Evolutionary conservation across 1,140 invertebrate species (phyloP), one percentile per base, ranked within the genome.

Genomic region (Mamestra configurata): DNA sequence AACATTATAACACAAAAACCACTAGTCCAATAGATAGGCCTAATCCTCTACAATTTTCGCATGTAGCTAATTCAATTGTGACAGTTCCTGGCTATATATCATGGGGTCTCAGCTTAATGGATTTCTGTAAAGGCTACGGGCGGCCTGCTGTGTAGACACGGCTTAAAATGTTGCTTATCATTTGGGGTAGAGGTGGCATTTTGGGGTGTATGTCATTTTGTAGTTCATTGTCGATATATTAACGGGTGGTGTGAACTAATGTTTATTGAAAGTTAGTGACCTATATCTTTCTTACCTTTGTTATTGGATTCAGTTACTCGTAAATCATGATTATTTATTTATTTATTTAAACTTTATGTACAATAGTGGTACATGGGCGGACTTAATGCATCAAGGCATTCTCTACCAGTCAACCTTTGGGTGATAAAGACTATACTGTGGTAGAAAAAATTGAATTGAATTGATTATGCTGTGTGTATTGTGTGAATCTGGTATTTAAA

Each of bases 61-160:
- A 22, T 18, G 51, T 40, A 80, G 79, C 77, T 80, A 80, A 80
- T 80, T 80, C 79, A 80, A 66, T 55, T 76, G 49, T 70, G 79
- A 77, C 64, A 76, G 61, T 68, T 77, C 70, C 8, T 22, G 61
- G 37, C 70, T 53, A 71, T 80, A 80, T 77, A 80, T 80, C 79
- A 80, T 77, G 24, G 5, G 31, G 46, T 43, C 77, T 22, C 53
- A 40, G 72, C 51, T 76, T 80, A 80, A 80, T 76, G 71, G 72
- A 80, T 70, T 68, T 51, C 57, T 22, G 75, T 22, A 40, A 68
- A 55, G 75, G 43, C 59, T 43, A 37, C 35, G 24, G 59, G 27
- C 18, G 76, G 7, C 37, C 40, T n/a, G 37, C 77, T 4, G 22
- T 79, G 77, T 40, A 40, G 31, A 59, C 64, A 49, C 66, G 11